A percentile compares a stretch with the other conserved stretches of the same genome.
phyloP scores from a whole-genome alignment of 2,888 invertebrate genomes.

The Drosophila paranaensis region DNA sequence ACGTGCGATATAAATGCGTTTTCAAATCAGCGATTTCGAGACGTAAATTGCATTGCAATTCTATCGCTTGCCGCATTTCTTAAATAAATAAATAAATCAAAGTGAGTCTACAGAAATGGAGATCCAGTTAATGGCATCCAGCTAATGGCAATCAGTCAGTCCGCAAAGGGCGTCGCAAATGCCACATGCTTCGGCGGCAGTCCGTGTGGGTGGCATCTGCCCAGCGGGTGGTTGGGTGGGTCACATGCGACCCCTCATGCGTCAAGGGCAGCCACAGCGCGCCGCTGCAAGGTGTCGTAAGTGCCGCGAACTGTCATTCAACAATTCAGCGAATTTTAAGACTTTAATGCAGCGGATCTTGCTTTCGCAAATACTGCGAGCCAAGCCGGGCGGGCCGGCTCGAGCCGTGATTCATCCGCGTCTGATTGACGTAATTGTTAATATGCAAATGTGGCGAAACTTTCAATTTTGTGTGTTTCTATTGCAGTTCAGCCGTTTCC shows the following conservation, averaged over 20 bases:
- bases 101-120: slow-evolving; percentile 36
- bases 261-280: slow-evolving; percentile 66
- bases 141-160: slow-evolving; percentile 8
- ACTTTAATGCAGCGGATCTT: slow-evolving; percentile 22
- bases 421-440: slow-evolving; percentile 53
- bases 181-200: slow-evolving; percentile 53
- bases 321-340: slow-evolving; percentile 43
- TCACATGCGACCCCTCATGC: slow-evolving; percentile 44
- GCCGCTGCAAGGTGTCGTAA: slow-evolving; percentile 63
- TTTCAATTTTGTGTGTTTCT: slow-evolving; percentile 7
- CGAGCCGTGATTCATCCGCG: slow-evolving; percentile 54
- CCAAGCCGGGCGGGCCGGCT: too few species aligned
- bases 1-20: slow-evolving; percentile 5
- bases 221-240: slow-evolving; percentile 53
- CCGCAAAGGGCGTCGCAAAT: slow-evolving; percentile 55
- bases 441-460: slow-evolving; percentile 32
- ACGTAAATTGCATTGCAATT: slow-evolving; percentile 51
- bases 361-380: slow-evolving; percentile 15
- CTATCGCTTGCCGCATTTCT: slow-evolving; percentile 31
- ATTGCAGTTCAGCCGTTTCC: slow-evolving; percentile 36
- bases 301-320: slow-evolving; percentile 49
- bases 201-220: slow-evolving; percentile 47
- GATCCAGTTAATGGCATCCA: background rate
- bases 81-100: slow-evolving; percentile 37
- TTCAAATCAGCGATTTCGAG: slow-evolving; percentile 19